Evolutionary conservation across 2,113 vertebrate genomes (phyloP), one percentile per base, ranked within the genome.

Genomic region (Taurulus bubalis): DNA sequence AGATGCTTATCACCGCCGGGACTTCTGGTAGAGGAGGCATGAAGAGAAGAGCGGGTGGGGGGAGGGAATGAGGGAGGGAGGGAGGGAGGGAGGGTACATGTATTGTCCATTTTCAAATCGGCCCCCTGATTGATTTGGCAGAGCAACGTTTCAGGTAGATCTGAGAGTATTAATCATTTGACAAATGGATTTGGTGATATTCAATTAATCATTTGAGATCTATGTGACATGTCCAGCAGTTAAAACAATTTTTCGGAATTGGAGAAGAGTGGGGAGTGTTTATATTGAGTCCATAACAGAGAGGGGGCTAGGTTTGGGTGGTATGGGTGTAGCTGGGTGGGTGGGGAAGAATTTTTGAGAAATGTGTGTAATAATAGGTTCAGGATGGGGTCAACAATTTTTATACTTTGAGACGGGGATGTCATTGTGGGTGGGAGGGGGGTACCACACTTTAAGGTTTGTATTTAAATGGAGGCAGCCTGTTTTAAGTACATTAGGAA

Each of bases 1-100:
- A 59, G 97, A 98, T 66, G 97, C 96, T 28, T 98, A 98, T 85
- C 97, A 98, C 91, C 96, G 96, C 90, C 94, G 97, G 83, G 97
- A 98, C 90, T 97, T 98, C 95, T 96, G 95, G 96, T 98, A 97
- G 96, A 95, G 85, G 87, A 32, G 73, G 82, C 70, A 38, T 60
- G 62, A 71, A 66, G 38, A 73, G 22, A 74, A 56, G 65, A 30
- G 26, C n/a, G 15, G 34, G 8, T 58, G 32, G 45, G 71, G 68
- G 24, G 18, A 65, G 32, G 20, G 70, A 30, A n/a, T n/a, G 6
- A 70, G 32, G 20, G 70, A 30, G 8, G 55, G 11, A 70, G 53
- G 28, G 6, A 70, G 32, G 20, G 70, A 30, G 8, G 56, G 11
- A 70, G 53, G 71, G 63, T 55, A 34, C 32, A 26, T 71, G 67